A percentile compares a stretch with the other conserved stretches of the same genome.
Evolutionary conservation across 1,140 invertebrate genomes (phyloP).

Genomic region (Drosophila nasuta): DNA sequence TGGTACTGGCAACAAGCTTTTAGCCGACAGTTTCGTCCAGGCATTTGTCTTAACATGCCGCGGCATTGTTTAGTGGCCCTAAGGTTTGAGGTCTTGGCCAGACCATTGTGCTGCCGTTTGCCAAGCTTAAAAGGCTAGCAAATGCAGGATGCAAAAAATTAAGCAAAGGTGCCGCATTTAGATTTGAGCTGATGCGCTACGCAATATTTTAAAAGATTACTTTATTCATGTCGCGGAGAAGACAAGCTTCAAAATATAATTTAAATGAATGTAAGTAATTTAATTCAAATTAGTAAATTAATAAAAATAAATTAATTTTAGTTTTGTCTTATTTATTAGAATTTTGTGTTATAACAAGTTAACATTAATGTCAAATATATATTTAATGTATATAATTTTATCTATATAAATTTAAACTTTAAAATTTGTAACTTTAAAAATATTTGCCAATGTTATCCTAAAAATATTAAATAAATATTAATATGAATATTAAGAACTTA

Average conservation of each 20-base stretch:
- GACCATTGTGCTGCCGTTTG: conserved; percentile 65
- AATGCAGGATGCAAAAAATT: conserved; percentile 33
- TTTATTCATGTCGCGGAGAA: no score
- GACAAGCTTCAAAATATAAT: no score
- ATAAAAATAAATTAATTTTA: neutral
- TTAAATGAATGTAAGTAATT: no score
- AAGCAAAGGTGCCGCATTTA: neutral
- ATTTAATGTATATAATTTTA: neutral
- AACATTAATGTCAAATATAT: neutral
- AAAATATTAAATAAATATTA: no score
- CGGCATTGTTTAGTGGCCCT: conserved; percentile 72
- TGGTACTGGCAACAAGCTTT: conserved; percentile 38
- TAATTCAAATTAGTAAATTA: neutral
- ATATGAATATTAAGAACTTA: no score
- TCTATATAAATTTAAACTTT: neutral
- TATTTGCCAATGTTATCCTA: no score
- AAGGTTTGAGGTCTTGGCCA: conserved; percentile 37
- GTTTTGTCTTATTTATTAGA: neutral
- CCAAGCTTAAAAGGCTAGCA: conserved; percentile 42
- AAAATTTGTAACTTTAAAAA: no score
- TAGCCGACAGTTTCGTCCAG: conserved; percentile 30
- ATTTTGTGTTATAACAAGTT: neutral
- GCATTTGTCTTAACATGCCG: conserved; percentile 62
- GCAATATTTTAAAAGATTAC: neutral
- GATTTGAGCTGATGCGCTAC: conserved; percentile 3